These are phyloP conservation scores for Brachyhypopomus gauderio DNA, from an alignment of 2,113 vertebrate species.

Conservation along the genomic window DNA sequence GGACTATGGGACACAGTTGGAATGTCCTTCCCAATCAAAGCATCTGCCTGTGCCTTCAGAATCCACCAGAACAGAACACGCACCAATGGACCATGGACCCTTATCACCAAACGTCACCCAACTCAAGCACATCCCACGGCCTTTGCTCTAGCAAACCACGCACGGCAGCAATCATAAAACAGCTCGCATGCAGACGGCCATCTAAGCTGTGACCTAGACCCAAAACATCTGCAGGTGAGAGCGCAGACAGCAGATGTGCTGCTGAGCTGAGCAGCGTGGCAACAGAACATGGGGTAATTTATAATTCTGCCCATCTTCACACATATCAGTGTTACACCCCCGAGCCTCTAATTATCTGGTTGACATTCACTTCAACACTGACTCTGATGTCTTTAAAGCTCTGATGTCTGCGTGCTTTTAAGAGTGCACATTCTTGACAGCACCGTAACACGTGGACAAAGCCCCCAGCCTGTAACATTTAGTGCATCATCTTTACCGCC, in stretches of 20 bases:
- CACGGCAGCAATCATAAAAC: too few species aligned
- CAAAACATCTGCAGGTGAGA: too few species aligned
- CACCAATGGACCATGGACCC: too few species aligned
- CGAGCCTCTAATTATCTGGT: constrained; percentile 15
- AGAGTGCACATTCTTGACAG: background rate
- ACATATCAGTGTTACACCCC: background rate
- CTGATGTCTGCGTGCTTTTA: background rate
- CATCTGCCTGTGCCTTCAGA: too few species aligned
- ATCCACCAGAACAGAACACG: too few species aligned
- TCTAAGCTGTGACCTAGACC: too few species aligned
- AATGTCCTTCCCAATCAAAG: too few species aligned
- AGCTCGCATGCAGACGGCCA: too few species aligned
- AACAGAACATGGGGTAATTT: background rate
- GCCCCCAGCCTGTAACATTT: background rate
- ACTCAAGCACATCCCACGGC: too few species aligned
- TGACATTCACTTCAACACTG: background rate
- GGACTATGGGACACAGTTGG: too few species aligned
- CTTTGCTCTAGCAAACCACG: too few species aligned
- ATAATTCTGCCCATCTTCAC: constrained; percentile 13
- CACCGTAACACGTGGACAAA: constrained; percentile 6
- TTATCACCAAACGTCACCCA: too few species aligned
- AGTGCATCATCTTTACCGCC: background rate
- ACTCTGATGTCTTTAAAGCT: background rate
- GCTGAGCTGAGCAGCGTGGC: background rate
- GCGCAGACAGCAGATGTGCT: background rate